A percentile compares a stretch with the other conserved stretches of the same genome.
phyloP scores from a whole-genome alignment of 2,113 vertebrate genomes.

The Thamnophis sirtalis region DNA sequence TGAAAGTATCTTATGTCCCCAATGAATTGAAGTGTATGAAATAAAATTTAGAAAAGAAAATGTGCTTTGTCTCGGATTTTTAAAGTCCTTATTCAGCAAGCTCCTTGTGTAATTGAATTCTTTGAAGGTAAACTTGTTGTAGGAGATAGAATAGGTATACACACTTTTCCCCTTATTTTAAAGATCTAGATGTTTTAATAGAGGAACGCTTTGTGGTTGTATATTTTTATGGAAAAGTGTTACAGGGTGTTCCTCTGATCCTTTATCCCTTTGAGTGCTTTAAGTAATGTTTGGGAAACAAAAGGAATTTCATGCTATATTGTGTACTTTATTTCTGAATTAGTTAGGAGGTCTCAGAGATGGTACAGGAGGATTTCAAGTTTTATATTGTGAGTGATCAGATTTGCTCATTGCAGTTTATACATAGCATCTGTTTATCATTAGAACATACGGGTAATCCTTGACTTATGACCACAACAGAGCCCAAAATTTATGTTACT shows the following conservation, averaged over 20 bases:
- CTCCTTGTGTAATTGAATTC: background rate
- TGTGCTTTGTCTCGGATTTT: background rate
- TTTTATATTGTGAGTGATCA: background rate
- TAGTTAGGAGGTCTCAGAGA: background rate
- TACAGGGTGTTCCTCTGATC: background rate
- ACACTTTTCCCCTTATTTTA: background rate
- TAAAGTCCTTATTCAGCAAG: background rate
- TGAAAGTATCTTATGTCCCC: background rate
- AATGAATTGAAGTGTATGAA: background rate
- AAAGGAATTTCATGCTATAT: background rate
- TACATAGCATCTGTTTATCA: background rate
- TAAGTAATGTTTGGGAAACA: background rate
- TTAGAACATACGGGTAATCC: too few relatives aligned
- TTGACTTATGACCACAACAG: too few relatives aligned
- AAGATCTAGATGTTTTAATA: background rate
- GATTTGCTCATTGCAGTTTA: background rate
- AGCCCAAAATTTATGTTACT: too few relatives aligned
- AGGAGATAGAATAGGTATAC: background rate
- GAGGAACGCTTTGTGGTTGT: background rate
- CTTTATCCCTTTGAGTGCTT: background rate
- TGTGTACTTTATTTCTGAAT: background rate
- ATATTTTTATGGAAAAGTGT: background rate
- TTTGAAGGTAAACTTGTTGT: background rate
- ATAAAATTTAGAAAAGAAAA: background rate
- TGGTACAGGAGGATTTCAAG: background rate